Conservation (phyloP, 2,888 invertebrate genomes). For the Phyto melanocephala region DNA sequence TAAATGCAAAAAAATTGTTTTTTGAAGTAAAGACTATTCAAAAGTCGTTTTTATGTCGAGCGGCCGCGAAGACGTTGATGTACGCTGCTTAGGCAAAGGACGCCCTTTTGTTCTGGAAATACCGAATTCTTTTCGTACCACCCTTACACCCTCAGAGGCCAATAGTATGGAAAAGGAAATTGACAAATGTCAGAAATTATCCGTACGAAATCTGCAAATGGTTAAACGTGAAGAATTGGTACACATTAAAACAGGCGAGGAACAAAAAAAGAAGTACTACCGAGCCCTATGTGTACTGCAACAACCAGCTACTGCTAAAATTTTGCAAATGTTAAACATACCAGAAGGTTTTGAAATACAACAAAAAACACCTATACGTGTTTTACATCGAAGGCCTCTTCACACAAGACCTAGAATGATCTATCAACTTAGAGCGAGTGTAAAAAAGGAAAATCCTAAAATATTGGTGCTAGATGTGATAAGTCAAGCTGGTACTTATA, state of each 20-base stretch:
- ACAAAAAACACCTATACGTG: constrained; percentile 94
- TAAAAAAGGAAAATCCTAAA: constrained; percentile 79
- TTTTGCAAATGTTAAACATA: constrained; percentile 80
- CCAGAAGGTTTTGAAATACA: constrained; percentile 80
- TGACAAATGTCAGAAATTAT: constrained; percentile 80
- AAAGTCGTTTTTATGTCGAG: constrained; percentile 91
- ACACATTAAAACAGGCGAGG: constrained; percentile 91
- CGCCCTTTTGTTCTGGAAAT: constrained; percentile 96
- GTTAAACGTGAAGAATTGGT: constrained; percentile 84
- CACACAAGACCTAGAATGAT: constrained; percentile 84
- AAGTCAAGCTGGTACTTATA: constrained; percentile 96
- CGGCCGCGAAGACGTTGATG: constrained; percentile 98
- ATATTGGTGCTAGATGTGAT: constrained; percentile 84
- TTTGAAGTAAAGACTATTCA: constrained; percentile 68
- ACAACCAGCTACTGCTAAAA: constrained; percentile 79
- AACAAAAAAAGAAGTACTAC: constrained; percentile 92
- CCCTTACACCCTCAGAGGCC: constrained; percentile 80
- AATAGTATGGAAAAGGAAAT: constrained; percentile 82
- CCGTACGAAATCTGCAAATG: constrained; percentile 83
- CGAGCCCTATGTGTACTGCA: constrained; percentile 85
- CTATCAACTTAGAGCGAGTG: constrained; percentile 82
- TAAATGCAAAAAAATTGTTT: background rate
- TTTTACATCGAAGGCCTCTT: constrained; percentile 90
- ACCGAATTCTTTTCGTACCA: constrained; percentile 82
- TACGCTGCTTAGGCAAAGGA: constrained; percentile 93